Evolutionary conservation across 2,888 invertebrate genomes (phyloP).

Genomic region (Eubasilissa splendida): DNA sequence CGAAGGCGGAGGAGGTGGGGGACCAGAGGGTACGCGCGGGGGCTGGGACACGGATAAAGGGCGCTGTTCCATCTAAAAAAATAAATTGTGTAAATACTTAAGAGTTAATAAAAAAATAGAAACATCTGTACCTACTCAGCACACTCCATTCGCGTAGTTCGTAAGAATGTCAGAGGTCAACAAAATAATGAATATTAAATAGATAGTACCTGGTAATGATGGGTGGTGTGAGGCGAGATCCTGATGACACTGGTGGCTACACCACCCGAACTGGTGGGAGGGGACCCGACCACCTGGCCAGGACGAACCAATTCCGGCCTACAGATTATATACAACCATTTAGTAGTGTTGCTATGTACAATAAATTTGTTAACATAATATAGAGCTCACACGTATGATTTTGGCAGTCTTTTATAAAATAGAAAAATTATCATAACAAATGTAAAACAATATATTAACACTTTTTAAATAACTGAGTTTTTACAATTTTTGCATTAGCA

Average conservation of each 20-base stretch:
- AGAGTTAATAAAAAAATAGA: not conserved
- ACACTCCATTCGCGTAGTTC: not conserved
- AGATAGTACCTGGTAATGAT: conserved; percentile 68
- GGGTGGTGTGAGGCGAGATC: conserved; percentile 77
- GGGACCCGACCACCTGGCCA: conserved; percentile 66
- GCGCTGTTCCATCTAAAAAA: conserved; percentile 66
- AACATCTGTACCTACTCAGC: not conserved
- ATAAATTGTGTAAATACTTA: not conserved
- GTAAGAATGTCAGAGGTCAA: not conserved
- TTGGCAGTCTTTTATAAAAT: no score
- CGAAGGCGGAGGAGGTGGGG: conserved; percentile 56
- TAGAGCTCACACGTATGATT: no score
- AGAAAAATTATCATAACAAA: no score
- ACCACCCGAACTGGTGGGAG: conserved; percentile 67
- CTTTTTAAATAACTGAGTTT: no score
- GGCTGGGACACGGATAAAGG: conserved; percentile 47
- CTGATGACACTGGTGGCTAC: conserved; percentile 87
- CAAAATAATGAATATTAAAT: not conserved
- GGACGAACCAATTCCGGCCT: conserved; percentile 84
- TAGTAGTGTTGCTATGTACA: not conserved
- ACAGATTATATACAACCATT: conserved; percentile 51
- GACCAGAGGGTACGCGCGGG: conserved; percentile 26
- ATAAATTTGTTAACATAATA: not conserved
- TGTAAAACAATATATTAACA: no score
- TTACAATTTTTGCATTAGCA: no score